These are phyloP conservation scores for Aphelinus certus DNA, from an alignment of 1,140 invertebrate genomes.

Conservation along the genomic window DNA sequence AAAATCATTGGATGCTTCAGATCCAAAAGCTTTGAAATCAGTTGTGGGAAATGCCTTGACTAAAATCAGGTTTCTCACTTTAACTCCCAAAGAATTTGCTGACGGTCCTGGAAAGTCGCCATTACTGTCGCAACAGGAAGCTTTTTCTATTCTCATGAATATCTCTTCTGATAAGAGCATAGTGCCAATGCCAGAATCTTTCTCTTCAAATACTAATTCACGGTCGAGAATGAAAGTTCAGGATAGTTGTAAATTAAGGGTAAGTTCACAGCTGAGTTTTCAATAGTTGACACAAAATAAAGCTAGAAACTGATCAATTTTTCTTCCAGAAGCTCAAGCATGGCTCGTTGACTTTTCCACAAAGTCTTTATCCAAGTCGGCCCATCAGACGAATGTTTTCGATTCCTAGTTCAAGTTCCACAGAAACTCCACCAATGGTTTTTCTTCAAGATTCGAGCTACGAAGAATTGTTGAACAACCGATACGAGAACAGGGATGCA, in stretches of 20 bases:
- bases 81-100: constrained; percentile 82
- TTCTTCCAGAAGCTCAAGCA: constrained; percentile 14
- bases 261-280: not conserved
- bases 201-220: constrained; percentile 65
- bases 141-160: constrained; percentile 84
- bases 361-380: not conserved
- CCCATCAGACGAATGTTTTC: constrained; percentile 7
- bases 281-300: no score
- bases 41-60: constrained; percentile 70
- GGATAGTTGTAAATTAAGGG: constrained; percentile 3
- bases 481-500: not conserved
- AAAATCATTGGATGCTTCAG: constrained; percentile 53
- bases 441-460: constrained; percentile 14
- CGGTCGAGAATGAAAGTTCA: constrained; percentile 40
- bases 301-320: not conserved
- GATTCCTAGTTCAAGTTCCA: constrained; percentile 11
- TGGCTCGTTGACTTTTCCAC: not conserved
- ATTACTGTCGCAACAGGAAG: constrained; percentile 77
- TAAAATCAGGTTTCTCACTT: constrained; percentile 79
- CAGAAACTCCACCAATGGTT: constrained; percentile 8
- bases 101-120: constrained; percentile 78
- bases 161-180: constrained; percentile 74
- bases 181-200: constrained; percentile 75
- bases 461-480: constrained; percentile 19
- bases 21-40: constrained; percentile 58